Evolutionary conservation across 92 coral and sea anemone genomes (phyloP), one percentile per base, ranked within the genome.

Genomic region (Zoanthus solanderi): DNA sequence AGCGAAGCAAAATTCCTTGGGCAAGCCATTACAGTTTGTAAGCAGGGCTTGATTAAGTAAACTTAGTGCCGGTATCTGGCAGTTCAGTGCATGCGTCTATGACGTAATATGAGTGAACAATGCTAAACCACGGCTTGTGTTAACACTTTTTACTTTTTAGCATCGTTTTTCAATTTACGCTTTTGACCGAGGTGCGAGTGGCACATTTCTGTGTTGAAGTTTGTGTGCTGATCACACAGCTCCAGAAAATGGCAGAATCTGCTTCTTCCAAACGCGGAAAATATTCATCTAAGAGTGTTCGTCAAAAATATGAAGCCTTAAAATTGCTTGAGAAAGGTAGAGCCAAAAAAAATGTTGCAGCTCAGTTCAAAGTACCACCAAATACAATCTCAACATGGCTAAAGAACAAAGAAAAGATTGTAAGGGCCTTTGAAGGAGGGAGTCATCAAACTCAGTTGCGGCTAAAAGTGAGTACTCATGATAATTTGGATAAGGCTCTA

Each of bases 331-430:
- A 91, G 87, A 87, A 32, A 69, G 91, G 93, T 12, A 23, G 61
- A n/a, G 73, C 88, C 54, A 88, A 91, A 72, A 91, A 91, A 37
- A 83, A 91, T n/a, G 82, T 88, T 42, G 89, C 86, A 23, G 89
- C 87, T 53, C 82, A 87, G 78, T 91, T 88, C 75, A 13, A 68
- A 57, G 87, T 87, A 66, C 91, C 93, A 31, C 56, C 57, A 29
- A 91, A 73, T 82, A 91, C 89, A 47, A 31, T 88, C 47, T 88
- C 91, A 50, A 88, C 93, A 78, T 91, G 92, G 91, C 73, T 91
- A 75, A 91, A 91, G 85, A 67, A 52, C 28, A 91, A 91, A 72
- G 88, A 83, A 65, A 91, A 88, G 46, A 88, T 90, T 16, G 60
- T 85, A 29, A 63, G 52, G 14, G 82, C 82, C 0, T 77, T 77